Percentiles rank a stretch among this genome's conserved stretches.
Evolutionary conservation across 2,797 vertebrate species (phyloP).

Genomic region (Arrhamphus sclerolepis): DNA sequence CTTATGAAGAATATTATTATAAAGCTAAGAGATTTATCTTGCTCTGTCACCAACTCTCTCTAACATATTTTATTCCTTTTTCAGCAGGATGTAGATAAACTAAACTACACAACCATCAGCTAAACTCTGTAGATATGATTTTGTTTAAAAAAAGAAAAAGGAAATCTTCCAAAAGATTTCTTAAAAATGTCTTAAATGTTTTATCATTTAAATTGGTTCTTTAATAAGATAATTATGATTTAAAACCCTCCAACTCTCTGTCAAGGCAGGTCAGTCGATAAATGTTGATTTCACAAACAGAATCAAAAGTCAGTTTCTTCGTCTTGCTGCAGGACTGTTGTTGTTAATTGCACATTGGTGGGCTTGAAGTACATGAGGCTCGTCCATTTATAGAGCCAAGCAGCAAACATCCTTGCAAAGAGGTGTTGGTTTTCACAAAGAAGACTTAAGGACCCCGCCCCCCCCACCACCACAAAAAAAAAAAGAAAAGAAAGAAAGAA

Average conservation of each 20-base stretch:
- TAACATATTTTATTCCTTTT: slow-evolving; percentile 10
- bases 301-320: slow-evolving; percentile 5
- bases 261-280: background rate
- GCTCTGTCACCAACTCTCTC: slow-evolving; percentile 7
- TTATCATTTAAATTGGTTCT: background rate
- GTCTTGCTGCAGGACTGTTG: background rate
- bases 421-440: background rate
- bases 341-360: background rate
- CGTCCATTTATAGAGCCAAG: slow-evolving; percentile 5
- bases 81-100: slow-evolving; percentile 8
- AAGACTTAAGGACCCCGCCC: too few relatives aligned
- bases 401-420: slow-evolving; percentile 5
- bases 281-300: background rate
- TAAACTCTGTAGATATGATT: background rate
- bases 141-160: slow-evolving; percentile 6
- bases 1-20: slow-evolving; percentile 15
- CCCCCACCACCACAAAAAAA: too few relatives aligned
- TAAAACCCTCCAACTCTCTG: background rate
- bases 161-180: background rate
- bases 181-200: background rate
- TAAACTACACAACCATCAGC: background rate
- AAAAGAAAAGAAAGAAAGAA: too few relatives aligned
- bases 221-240: background rate
- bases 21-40: slow-evolving; percentile 20
- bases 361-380: slow-evolving; percentile 3